phyloP scores from a whole-genome alignment of 2,797 vertebrate species.

The Gymnocypris eckloni region DNA sequence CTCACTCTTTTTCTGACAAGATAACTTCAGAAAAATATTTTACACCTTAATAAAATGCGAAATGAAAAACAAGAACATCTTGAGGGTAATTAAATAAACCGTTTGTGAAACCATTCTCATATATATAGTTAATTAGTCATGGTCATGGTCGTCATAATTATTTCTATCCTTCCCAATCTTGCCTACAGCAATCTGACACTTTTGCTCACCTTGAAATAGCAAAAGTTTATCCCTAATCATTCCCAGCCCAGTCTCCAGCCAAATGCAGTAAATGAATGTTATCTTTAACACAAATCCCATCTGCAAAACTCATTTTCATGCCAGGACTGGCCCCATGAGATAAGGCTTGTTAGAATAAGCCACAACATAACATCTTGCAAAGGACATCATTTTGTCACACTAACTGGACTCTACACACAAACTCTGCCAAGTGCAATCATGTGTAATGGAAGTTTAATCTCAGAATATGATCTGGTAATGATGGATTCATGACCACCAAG shows the following conservation, averaged over 20 bases:
- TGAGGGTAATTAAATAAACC: conserved; percentile 30
- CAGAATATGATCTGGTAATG: conserved; percentile 36
- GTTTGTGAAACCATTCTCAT: conserved; percentile 1
- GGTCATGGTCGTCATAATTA: conserved; percentile 35
- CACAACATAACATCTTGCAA: conserved; percentile 31
- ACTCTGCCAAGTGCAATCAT: conserved; percentile 23
- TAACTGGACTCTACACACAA: conserved; percentile 17
- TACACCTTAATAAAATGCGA: conserved; percentile 10
- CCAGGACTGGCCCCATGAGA: conserved; percentile 39
- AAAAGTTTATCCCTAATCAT: conserved; percentile 31
- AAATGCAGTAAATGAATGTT: conserved; percentile 42
- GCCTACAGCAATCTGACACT: conserved; percentile 43
- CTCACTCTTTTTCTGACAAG: neutral
- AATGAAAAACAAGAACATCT: conserved; percentile 22
- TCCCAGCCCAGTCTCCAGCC: conserved; percentile 18
- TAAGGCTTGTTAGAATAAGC: conserved; percentile 33
- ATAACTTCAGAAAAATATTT: neutral
- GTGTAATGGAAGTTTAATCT: conserved; percentile 45
- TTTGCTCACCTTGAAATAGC: conserved; percentile 41
- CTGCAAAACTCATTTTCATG: conserved; percentile 41
- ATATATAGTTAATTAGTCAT: conserved; percentile 37
- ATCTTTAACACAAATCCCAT: conserved; percentile 40
- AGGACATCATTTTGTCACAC: conserved; percentile 18
- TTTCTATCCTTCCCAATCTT: conserved; percentile 43
- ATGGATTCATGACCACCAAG: conserved; percentile 38